Conservation (phyloP, 2,797 vertebrate genomes). For the Threskiornis aethiopicus region DNA sequence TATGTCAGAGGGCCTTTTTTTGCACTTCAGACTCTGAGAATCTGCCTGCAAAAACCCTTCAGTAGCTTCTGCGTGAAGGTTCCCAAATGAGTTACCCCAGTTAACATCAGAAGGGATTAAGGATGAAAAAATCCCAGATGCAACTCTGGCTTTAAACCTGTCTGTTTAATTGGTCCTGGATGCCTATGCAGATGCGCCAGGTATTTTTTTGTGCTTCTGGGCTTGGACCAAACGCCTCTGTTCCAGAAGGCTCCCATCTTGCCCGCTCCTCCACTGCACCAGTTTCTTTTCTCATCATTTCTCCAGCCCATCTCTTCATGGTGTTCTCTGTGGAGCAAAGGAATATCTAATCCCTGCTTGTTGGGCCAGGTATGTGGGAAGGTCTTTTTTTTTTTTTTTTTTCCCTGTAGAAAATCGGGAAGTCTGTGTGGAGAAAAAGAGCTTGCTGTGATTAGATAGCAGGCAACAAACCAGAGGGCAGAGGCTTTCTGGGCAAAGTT, state of each 20-base stretch:
- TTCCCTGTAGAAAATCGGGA: background rate
- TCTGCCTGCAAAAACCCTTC: background rate
- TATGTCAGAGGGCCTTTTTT: background rate
- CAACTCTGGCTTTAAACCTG: background rate
- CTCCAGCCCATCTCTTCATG: background rate
- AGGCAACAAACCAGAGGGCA: background rate
- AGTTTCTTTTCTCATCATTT: background rate
- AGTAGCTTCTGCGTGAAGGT: background rate
- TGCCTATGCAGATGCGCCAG: background rate
- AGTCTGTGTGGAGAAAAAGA: background rate
- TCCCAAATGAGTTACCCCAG: slow-evolving; percentile 1
- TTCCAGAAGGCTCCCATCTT: background rate
- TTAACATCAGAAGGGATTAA: background rate
- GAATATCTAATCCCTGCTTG: background rate
- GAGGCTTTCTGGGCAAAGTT: background rate
- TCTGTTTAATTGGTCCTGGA: background rate
- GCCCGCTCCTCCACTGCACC: accelerated
- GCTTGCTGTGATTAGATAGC: background rate
- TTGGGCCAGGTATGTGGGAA: background rate
- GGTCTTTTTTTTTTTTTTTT: background rate
- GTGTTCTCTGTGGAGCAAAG: background rate
- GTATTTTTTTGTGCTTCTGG: background rate
- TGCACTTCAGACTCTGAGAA: background rate
- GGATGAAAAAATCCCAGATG: background rate
- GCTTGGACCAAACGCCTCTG: background rate